phyloP scores from a whole-genome alignment of 2,797 vertebrate genomes.

The Catostomus latipinnis region DNA sequence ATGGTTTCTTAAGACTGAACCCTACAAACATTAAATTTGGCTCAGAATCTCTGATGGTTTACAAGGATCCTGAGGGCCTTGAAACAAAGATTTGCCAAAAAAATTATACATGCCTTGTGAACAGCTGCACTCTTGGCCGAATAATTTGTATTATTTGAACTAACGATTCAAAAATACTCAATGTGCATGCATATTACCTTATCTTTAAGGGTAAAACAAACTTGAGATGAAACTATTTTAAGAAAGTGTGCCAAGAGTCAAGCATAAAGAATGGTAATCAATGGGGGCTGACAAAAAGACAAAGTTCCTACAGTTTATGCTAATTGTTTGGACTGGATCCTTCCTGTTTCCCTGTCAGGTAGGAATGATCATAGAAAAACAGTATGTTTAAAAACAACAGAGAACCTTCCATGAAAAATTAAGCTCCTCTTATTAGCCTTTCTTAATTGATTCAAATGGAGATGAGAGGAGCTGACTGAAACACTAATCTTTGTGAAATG shows the following conservation, averaged over 20 bases:
- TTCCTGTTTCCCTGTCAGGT: conserved; percentile 14
- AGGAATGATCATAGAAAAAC: conserved; percentile 18
- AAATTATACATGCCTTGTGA: conserved; percentile 37
- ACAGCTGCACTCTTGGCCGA: conserved; percentile 46
- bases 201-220: conserved; percentile 53
- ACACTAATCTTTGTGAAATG: conserved; percentile 48
- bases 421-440: background rate
- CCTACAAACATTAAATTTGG: conserved; percentile 27
- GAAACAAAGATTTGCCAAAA: conserved; percentile 40
- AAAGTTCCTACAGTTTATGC: conserved; percentile 39
- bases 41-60: conserved; percentile 33
- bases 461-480: conserved; percentile 42
- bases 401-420: conserved; percentile 39
- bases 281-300: conserved; percentile 29
- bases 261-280: conserved; percentile 14
- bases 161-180: conserved; percentile 42
- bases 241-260: conserved; percentile 38
- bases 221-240: conserved; percentile 48
- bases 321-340: conserved; percentile 35
- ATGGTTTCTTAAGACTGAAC: conserved; percentile 35
- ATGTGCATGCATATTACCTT: conserved; percentile 61
- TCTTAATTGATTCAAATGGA: conserved; percentile 56
- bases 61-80: conserved; percentile 34
- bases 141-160: conserved; percentile 52
- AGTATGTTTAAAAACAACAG: conserved; percentile 1